Conservation (phyloP, 2,888 invertebrate genomes). For the Pteria penguin region DNA sequence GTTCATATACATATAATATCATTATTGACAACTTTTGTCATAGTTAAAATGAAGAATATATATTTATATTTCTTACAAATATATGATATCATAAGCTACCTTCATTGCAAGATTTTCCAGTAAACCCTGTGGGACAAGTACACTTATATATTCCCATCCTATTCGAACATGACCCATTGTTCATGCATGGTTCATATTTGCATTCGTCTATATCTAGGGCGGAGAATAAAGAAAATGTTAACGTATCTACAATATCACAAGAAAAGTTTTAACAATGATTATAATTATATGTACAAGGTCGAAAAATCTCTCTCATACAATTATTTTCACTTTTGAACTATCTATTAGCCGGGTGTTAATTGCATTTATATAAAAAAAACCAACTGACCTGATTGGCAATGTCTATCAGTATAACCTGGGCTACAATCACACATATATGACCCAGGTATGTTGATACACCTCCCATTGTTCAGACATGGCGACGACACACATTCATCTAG, state of each 20-base stretch:
- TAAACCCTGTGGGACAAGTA: background rate
- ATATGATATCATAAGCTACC: background rate
- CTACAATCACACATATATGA: constrained; percentile 9
- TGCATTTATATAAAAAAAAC: background rate
- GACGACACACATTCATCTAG: constrained; percentile 2
- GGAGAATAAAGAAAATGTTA: background rate
- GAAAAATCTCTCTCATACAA: no score
- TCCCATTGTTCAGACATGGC: constrained; percentile 12
- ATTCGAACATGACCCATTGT: background rate
- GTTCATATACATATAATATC: no score
- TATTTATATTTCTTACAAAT: background rate
- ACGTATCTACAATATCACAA: background rate
- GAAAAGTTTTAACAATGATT: no score
- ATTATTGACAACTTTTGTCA: no score
- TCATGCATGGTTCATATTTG: background rate
- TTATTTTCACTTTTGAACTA: no score
- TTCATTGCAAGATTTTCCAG: background rate
- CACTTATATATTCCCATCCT: background rate
- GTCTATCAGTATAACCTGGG: background rate
- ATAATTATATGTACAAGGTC: no score
- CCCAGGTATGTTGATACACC: constrained; percentile 1
- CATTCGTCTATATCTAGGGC: constrained; percentile 3
- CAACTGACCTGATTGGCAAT: background rate
- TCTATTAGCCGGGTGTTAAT: no score
- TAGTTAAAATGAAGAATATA: background rate